These are phyloP conservation scores for Dicaeum eximium DNA, from an alignment of 2,113 vertebrate species.

Conservation along the genomic window DNA sequence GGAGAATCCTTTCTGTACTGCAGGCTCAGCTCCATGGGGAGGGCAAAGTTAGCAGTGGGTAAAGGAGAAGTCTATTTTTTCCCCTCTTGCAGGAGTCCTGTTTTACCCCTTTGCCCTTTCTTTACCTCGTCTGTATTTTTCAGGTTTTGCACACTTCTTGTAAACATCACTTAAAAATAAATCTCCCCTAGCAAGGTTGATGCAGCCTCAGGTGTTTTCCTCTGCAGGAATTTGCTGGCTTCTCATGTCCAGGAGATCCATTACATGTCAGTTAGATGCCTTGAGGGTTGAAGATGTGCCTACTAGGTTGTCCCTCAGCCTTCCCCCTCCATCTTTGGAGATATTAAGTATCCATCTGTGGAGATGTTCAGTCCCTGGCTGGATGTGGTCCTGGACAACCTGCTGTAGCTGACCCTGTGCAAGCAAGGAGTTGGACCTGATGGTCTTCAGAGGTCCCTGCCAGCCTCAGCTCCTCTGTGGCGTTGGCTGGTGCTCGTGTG, in stretches of 20 bases:
- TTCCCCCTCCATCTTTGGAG: neutral
- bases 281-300: neutral
- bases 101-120: slow-evolving; percentile 17
- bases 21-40: neutral
- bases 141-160: slow-evolving; percentile 56
- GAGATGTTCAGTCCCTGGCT: neutral
- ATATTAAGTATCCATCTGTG: neutral
- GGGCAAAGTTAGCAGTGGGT: neutral
- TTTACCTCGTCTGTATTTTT: slow-evolving; percentile 50
- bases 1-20: neutral
- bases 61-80: neutral
- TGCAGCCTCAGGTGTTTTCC: slow-evolving; percentile 46
- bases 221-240: slow-evolving; percentile 8
- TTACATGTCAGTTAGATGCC: neutral
- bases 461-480: neutral
- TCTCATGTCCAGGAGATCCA: neutral
- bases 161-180: slow-evolving; percentile 51
- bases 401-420: neutral
- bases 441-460: neutral
- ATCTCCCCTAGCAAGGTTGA: slow-evolving; percentile 33
- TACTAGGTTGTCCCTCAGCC: neutral
- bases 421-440: neutral
- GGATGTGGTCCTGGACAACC: neutral
- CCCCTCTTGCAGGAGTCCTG: neutral
- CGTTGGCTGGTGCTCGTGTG: neutral